Conservation (phyloP, 2,113 vertebrate species). For the Paramisgurnus dabryanus region DNA sequence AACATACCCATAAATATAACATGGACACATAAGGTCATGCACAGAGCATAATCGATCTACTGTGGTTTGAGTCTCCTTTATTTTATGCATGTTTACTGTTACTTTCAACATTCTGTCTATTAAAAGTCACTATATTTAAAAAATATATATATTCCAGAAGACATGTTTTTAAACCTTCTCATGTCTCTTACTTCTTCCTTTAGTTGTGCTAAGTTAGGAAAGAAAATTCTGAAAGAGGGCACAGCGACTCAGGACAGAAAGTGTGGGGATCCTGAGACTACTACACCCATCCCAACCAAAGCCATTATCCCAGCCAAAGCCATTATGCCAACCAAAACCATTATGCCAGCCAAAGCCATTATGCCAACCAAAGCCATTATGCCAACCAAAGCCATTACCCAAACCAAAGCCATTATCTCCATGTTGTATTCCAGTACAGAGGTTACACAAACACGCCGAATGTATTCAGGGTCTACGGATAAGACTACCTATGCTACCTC, state of each 20-base stretch:
- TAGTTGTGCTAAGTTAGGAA: slow-evolving; percentile 42
- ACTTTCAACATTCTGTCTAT: neutral
- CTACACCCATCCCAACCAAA: neutral
- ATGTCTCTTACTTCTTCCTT: neutral
- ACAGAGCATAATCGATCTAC: neutral
- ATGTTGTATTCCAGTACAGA: neutral
- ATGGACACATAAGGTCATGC: neutral
- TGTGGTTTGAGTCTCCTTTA: neutral
- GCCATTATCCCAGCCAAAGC: neutral
- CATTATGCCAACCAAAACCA: no score
- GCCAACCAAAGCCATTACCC: no score
- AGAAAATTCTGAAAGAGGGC: slow-evolving; percentile 24
- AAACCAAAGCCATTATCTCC: neutral
- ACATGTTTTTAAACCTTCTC: neutral
- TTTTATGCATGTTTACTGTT: no score
- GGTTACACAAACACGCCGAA: neutral
- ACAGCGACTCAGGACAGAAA: slow-evolving; percentile 26
- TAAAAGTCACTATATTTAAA: no score
- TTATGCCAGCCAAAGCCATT: no score
- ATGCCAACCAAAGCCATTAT: no score
- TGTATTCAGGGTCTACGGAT: neutral
- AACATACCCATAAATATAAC: neutral
- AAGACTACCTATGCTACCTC: neutral
- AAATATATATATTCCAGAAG: no score
- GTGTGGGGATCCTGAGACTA: neutral